Evolutionary conservation across 1,140 invertebrate species (phyloP).

Genomic region (Asobara japonica): DNA sequence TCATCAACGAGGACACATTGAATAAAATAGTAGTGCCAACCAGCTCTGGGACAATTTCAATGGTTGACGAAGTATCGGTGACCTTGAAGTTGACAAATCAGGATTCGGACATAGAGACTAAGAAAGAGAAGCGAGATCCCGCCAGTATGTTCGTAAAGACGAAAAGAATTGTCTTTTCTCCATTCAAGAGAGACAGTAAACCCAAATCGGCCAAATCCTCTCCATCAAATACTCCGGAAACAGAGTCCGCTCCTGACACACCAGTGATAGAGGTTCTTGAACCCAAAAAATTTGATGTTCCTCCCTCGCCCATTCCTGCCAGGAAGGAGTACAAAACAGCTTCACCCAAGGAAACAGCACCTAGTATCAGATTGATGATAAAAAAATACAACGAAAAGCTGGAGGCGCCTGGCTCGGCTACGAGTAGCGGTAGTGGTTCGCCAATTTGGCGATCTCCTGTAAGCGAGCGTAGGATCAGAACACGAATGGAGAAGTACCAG

Average conservation of each 20-base stretch:
- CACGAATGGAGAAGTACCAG: constrained; percentile 69
- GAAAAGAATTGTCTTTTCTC: constrained; percentile 79
- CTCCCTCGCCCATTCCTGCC: constrained; percentile 68
- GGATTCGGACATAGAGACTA: constrained; percentile 35
- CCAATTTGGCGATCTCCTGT: constrained; percentile 71
- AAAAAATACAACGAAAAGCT: constrained; percentile 73
- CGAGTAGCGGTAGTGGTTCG: constrained; percentile 69
- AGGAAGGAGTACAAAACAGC: constrained; percentile 60
- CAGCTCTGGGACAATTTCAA: constrained; percentile 20
- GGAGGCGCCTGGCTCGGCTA: constrained; percentile 53
- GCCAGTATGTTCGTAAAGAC: constrained; percentile 77
- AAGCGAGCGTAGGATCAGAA: constrained; percentile 67
- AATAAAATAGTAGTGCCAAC: constrained; percentile 56
- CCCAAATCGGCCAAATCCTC: constrained; percentile 26
- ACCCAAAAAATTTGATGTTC: constrained; percentile 47
- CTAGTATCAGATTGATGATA: constrained; percentile 75
- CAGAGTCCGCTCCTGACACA: not conserved
- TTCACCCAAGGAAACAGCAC: constrained; percentile 71
- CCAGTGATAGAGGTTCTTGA: constrained; percentile 1
- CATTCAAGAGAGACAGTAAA: constrained; percentile 66
- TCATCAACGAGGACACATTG: constrained; percentile 51
- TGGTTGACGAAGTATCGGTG: not conserved
- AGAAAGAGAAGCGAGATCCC: constrained; percentile 38
- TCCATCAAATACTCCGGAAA: not conserved
- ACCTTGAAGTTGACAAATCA: constrained; percentile 15